Evolutionary conservation across 2,888 invertebrate species (phyloP), one percentile per base, ranked within the genome.

Genomic region (Sarcophaga rosellei): DNA sequence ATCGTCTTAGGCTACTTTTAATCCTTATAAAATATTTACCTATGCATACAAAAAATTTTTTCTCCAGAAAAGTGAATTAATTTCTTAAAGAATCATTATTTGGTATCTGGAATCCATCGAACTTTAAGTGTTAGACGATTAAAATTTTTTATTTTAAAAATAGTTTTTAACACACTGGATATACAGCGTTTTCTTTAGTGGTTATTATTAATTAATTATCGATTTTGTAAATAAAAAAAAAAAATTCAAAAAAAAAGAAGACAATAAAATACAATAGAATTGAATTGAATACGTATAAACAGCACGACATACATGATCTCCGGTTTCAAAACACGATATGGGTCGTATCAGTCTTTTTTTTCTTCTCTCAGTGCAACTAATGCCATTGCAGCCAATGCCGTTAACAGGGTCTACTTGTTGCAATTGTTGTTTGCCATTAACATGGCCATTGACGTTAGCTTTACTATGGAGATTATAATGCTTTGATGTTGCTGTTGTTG

Each of bases 261-360:
- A 73, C 5, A 62, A 53, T 53, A 4, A 5, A 15, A 17, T 53
- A 53, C 12, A 25, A 57, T 17, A 35, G 53, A 63, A 61, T 47
- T 20, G 66, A 80, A 21, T 35, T 25, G 21, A 57, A 69, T 69
- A 62, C 47, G 57, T 77, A 15, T 47, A 53, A 53, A 35, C 35
- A 35, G 35, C 35, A 35, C 35, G 53, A 53, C 86, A 65, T 86
- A 86, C 86, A 86, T 86, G 84, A 86, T 86, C 86, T 61, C 70
- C 44, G 25, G 84, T 74, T 59, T 86, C 84, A 45, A 81, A 86
- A 81, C 74, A 84, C 21, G 86, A 86, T 62, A 84, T 78, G 70
- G 84, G 86, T 53, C 83, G 77, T 73, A 78, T 66, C 59, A 78
- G 74, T 53, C 78, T 82, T 68, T 12, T 79, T 47, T 68, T 68